A percentile compares a stretch with the other conserved stretches of the same genome.
Conservation (phyloP, 2,113 vertebrate species). For the Thalassoma bifasciatum region DNA sequence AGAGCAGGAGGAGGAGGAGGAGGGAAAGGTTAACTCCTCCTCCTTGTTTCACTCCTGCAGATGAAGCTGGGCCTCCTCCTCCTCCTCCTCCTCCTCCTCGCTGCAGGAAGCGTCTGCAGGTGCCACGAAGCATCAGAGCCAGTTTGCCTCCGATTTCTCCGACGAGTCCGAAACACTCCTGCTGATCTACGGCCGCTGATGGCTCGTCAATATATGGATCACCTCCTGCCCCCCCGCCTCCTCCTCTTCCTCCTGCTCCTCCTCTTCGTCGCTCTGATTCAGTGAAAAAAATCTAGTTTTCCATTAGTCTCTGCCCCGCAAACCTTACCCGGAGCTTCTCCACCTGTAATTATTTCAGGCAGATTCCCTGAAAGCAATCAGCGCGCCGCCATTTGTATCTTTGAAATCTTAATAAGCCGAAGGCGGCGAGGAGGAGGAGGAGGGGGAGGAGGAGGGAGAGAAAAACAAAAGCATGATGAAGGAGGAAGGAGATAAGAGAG, state of each 20-base stretch:
- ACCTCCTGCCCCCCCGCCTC: not conserved
- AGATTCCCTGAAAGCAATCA: conserved; percentile 99
- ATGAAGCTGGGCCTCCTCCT: conserved; percentile 43
- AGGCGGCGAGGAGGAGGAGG: not conserved
- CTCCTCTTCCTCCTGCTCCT: conserved; percentile 34
- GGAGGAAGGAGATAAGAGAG: not conserved
- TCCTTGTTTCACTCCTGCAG: conserved; percentile 24
- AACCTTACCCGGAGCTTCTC: conserved; percentile 90
- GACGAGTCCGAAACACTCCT: conserved; percentile 97
- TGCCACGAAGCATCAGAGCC: conserved; percentile 89
- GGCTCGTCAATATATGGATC: conserved; percentile 99
- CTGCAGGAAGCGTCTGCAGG: conserved; percentile 54
- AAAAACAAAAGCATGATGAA: not conserved
- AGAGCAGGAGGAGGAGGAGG: conserved; percentile 30
- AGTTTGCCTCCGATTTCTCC: conserved; percentile 86
- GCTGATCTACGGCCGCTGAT: conserved; percentile 96
- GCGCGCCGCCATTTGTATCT: conserved; percentile 92
- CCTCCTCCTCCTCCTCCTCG: conserved; percentile 24
- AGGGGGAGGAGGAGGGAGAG: not conserved
- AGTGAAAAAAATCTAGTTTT: conserved; percentile 99
- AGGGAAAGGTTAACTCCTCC: conserved; percentile 62
- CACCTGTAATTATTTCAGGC: conserved; percentile 99
- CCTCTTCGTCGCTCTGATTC: conserved; percentile 90
- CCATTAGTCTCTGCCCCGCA: conserved; percentile 96
- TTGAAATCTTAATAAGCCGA: conserved; percentile 95